Evolutionary conservation across 2,113 vertebrate genomes (phyloP).

Genomic region (Blennius ocellaris): DNA sequence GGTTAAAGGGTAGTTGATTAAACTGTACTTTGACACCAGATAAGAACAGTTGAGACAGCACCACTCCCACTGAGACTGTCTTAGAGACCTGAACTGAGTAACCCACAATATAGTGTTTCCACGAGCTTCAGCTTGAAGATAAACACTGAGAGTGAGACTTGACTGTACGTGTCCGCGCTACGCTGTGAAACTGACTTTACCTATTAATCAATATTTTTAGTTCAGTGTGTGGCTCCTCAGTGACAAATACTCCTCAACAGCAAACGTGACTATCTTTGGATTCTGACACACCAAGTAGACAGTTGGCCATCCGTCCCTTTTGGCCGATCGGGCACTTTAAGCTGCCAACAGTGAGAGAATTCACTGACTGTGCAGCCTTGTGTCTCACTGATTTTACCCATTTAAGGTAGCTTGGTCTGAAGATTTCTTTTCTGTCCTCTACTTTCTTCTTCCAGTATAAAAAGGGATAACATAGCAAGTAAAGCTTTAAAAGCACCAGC

Average conservation of each 20-base stretch:
- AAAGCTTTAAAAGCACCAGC: not conserved
- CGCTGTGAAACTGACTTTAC: conserved; percentile 3
- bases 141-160: not conserved
- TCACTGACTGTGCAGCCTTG: conserved; percentile 10
- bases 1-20: conserved; percentile 18
- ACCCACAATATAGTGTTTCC: not conserved
- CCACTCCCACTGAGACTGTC: conserved; percentile 4
- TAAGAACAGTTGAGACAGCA: conserved; percentile 34
- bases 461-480: conserved; percentile 1
- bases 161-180: too few species aligned
- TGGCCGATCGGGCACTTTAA: conserved; percentile 3
- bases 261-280: conserved; percentile 4
- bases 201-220: not conserved
- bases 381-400: conserved; percentile 36
- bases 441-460: not conserved
- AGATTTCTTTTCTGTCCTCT: conserved; percentile 24
- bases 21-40: conserved; percentile 65
- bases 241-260: not conserved
- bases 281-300: not conserved
- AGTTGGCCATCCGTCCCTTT: not conserved
- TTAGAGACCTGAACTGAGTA: conserved; percentile 26
- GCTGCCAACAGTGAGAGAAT: not conserved
- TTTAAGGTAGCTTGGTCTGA: conserved; percentile 45
- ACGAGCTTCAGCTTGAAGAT: not conserved
- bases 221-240: not conserved